phyloP scores from a whole-genome alignment of 2,113 vertebrate genomes.

The Ailuropoda melanoleuca region DNA sequence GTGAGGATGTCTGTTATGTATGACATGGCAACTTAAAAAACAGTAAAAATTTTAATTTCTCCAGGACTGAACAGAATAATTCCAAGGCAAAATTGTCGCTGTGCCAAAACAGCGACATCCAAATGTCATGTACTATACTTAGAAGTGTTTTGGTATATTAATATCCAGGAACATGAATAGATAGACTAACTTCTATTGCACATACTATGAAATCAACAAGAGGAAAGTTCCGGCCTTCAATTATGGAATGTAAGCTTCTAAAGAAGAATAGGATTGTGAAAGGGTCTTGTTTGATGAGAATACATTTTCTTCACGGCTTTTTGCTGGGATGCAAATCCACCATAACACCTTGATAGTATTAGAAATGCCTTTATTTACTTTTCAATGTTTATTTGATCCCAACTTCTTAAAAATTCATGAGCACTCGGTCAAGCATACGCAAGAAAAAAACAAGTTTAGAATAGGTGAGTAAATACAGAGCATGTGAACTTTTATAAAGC shows the following conservation, averaged over 20 bases:
- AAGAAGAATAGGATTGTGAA: background rate
- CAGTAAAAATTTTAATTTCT: background rate
- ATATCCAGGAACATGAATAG: background rate
- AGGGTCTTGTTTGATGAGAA: background rate
- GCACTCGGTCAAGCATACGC: background rate
- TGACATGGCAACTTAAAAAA: background rate
- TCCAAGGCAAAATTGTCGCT: background rate
- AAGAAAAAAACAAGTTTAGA: slow-evolving; percentile 43
- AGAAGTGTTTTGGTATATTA: background rate
- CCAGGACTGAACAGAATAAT: background rate
- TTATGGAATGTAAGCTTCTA: background rate
- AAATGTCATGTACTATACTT: background rate
- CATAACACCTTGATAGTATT: background rate
- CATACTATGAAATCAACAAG: background rate
- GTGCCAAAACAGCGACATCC: background rate
- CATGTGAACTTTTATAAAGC: slow-evolving; percentile 52
- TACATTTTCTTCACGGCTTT: background rate
- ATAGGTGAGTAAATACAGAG: background rate
- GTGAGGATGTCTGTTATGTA: background rate
- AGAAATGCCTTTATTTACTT: slow-evolving; percentile 42
- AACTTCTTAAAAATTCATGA: slow-evolving; percentile 34
- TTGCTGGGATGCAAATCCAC: background rate
- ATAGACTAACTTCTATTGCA: background rate
- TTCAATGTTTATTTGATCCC: slow-evolving; percentile 37
- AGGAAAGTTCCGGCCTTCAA: background rate